Evolutionary conservation across 2,888 invertebrate genomes (phyloP), one percentile per base, ranked within the genome.

Genomic region (Drosophila demipolita): DNA sequence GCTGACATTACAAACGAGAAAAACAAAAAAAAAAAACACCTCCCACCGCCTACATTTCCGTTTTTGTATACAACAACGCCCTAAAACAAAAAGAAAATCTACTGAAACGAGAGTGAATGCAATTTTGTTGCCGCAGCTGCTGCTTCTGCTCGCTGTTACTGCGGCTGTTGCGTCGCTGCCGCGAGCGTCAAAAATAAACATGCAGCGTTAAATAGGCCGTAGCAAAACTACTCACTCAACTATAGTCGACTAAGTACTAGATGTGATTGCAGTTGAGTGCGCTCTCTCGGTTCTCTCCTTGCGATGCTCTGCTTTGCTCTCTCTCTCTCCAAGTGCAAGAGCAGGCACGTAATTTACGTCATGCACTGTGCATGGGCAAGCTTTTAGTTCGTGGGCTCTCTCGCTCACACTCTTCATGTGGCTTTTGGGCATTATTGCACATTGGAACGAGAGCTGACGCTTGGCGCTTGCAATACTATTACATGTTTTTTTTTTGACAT

Each of bases 91-190:
- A 29, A 38, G 36, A 48, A 63, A 75, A 38, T 53, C 29, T 53
- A 53, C 49, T 71, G 69, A 89, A 88, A 73, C 83, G 89, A 85
- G 89, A 90, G 85, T 90, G 90, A 90, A 85, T 85, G 89, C 84
- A 82, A 71, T 75, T 79, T 67, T 63, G 52, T 55, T 70, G 75
- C 65, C 40, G 73, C 55, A 68, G 75, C 59, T 54, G 76, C 67
- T 66, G 73, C 61, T 42, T 58, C 36, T 20, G 29, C 60, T 35
- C 49, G 73, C 60, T 67, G 64, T 36, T 64, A 58, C 45, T 65
- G 79, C 62, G 65, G 64, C 36, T 64, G 63, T 53, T 65, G 79
- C 62, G 65, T 38, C 53, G 57, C 57, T 59, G 74, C 38, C 64
- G 65, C 38, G 64, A 62, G 70, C 63, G 66, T 87, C 89, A 80